These are phyloP conservation scores for Heterodera filipjevi DNA, from an alignment of 2,888 invertebrate genomes.

Conservation along the genomic window DNA sequence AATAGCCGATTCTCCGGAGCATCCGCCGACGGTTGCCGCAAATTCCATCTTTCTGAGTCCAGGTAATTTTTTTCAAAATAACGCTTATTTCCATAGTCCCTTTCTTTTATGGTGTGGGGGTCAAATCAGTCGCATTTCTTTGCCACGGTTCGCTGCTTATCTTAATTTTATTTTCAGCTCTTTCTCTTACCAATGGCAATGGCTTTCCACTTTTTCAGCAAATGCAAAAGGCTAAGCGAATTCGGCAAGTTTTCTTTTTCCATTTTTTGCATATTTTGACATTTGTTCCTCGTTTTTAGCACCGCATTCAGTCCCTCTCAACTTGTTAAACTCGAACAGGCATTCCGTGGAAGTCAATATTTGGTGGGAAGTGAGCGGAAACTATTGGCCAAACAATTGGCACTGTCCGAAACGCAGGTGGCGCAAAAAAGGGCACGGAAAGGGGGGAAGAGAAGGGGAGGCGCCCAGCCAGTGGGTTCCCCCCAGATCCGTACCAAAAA, in stretches of 20 bases:
- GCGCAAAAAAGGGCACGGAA: background rate
- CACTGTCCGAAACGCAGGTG: slow-evolving; percentile 62
- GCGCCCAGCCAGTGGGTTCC: background rate
- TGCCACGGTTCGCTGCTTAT: background rate
- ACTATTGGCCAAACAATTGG: slow-evolving; percentile 86
- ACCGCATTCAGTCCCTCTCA: slow-evolving; percentile 34
- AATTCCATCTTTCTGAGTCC: background rate
- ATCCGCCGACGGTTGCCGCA: background rate
- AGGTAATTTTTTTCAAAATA: background rate
- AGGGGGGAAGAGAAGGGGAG: too few relatives aligned
- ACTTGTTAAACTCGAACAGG: slow-evolving; percentile 69
- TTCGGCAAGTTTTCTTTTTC: slow-evolving; percentile 7
- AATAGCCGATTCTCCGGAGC: background rate
- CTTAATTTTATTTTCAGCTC: background rate
- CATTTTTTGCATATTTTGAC: background rate
- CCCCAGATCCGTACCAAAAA: too few relatives aligned
- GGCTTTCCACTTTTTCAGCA: slow-evolving; percentile 34
- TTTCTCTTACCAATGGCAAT: slow-evolving; percentile 11
- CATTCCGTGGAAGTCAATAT: slow-evolving; percentile 98
- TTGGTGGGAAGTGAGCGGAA: slow-evolving; percentile 97
- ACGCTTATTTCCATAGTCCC: background rate
- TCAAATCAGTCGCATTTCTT: background rate
- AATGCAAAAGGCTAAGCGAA: slow-evolving; percentile 36
- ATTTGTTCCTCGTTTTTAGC: background rate
- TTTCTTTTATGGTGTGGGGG: background rate